Conservation (phyloP, 2,113 vertebrate genomes). For the Paracanthobrama guichenoti region DNA sequence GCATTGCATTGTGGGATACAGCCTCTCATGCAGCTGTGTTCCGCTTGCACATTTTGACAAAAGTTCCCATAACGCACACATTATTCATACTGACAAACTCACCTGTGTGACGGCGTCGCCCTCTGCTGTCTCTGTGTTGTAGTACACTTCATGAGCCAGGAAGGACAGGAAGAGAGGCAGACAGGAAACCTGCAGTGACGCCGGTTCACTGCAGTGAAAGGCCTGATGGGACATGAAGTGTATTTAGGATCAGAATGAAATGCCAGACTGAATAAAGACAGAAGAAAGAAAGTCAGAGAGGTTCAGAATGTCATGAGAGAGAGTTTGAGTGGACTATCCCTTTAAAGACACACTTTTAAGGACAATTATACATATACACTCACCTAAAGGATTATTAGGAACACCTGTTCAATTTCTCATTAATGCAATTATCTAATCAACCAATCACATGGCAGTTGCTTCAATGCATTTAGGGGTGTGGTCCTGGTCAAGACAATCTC, state of each 20-base stretch:
- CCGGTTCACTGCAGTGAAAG: constrained; percentile 73
- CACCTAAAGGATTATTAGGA: no score
- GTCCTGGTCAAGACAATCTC: no score
- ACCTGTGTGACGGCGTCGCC: constrained; percentile 66
- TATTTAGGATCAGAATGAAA: not conserved
- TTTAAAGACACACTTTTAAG: no score
- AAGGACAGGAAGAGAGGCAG: constrained; percentile 74
- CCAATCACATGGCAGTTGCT: no score
- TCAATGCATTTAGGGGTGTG: no score
- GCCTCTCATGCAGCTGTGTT: not conserved
- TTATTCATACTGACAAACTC: not conserved
- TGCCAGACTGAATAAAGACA: not conserved
- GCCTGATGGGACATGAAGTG: constrained; percentile 58
- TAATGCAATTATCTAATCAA: no score
- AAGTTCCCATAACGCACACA: no score
- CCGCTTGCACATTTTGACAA: not conserved
- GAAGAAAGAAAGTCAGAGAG: no score
- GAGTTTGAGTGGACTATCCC: no score
- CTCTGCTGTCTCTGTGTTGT: constrained; percentile 68
- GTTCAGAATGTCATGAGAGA: no score
- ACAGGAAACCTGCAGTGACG: constrained; percentile 62
- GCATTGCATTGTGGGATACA: not conserved
- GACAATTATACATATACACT: no score
- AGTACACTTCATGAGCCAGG: constrained; percentile 74
- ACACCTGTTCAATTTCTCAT: no score